Conservation (phyloP, 2,797 vertebrate genomes). For the Cirrhinus mrigala region DNA sequence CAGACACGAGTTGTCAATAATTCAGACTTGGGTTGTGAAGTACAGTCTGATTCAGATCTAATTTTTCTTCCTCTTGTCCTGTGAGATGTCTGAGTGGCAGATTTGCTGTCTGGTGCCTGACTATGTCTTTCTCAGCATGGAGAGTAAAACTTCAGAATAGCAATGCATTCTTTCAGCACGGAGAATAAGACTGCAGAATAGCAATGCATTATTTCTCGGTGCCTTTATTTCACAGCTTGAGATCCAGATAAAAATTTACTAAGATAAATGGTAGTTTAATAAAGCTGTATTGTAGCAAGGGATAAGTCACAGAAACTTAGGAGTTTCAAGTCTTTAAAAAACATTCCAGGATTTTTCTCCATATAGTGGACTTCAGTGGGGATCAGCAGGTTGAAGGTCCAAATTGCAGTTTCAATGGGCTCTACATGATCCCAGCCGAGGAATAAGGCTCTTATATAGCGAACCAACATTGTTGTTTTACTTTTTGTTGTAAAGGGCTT, state of each 20-base stretch:
- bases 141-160: slow-evolving; percentile 19
- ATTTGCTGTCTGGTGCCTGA: slow-evolving; percentile 33
- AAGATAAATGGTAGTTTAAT: slow-evolving; percentile 23
- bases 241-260: not conserved
- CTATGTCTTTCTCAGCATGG: slow-evolving; percentile 1
- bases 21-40: slow-evolving; percentile 40
- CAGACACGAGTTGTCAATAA: slow-evolving; percentile 40
- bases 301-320: not conserved
- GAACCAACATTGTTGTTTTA: too few relatives aligned
- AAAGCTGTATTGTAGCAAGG: not conserved
- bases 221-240: slow-evolving; percentile 7
- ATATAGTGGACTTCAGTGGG: too few relatives aligned
- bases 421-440: too few relatives aligned
- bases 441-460: too few relatives aligned
- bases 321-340: not conserved
- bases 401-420: too few relatives aligned
- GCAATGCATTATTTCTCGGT: not conserved
- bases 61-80: slow-evolving; percentile 39
- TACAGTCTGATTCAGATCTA: slow-evolving; percentile 24
- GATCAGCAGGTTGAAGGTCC: too few relatives aligned
- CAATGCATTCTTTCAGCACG: not conserved
- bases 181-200: not conserved
- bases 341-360: too few relatives aligned
- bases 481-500: too few relatives aligned
- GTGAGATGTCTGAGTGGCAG: slow-evolving; percentile 45